These are phyloP conservation scores for Anoplophora glabripennis DNA, from an alignment of 1,140 invertebrate species.

Conservation along the genomic window DNA sequence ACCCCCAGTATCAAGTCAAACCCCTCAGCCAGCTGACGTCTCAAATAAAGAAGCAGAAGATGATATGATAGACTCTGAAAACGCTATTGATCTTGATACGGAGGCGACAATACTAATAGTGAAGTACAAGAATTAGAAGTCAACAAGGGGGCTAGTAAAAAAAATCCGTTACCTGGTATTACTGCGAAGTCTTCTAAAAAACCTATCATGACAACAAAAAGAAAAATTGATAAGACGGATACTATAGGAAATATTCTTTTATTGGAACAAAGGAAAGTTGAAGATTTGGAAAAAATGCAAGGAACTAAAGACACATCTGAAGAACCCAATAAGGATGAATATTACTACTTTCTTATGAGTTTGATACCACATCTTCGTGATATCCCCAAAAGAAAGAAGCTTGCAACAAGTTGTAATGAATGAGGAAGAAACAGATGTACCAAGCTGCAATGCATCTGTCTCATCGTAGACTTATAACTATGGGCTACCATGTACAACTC, in stretches of 20 bases:
- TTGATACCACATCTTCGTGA: conserved; percentile 7
- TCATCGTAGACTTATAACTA: too few relatives aligned
- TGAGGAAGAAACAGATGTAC: too few relatives aligned
- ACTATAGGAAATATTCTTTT: background rate
- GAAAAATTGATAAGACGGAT: background rate
- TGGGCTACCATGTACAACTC: too few relatives aligned
- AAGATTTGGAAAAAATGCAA: background rate
- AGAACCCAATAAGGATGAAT: background rate
- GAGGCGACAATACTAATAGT: too few relatives aligned
- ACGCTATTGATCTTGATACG: too few relatives aligned
- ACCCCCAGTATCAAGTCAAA: too few relatives aligned
- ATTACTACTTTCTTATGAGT: conserved; percentile 3
- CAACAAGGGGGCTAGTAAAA: too few relatives aligned
- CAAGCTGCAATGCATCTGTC: too few relatives aligned
- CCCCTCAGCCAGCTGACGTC: too few relatives aligned
- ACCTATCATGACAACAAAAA: background rate
- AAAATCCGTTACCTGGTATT: background rate
- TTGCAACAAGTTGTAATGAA: background rate
- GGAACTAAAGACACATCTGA: background rate
- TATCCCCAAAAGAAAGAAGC: conserved; percentile 2
- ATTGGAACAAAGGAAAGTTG: background rate
- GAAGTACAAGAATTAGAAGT: too few relatives aligned
- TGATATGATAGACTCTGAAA: too few relatives aligned
- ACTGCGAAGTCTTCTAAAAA: background rate
- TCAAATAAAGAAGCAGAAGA: too few relatives aligned